Percentiles rank a stretch among this genome's conserved stretches.
Conservation (phyloP, 2,888 invertebrate species). For the Cartodere bifasciata region DNA sequence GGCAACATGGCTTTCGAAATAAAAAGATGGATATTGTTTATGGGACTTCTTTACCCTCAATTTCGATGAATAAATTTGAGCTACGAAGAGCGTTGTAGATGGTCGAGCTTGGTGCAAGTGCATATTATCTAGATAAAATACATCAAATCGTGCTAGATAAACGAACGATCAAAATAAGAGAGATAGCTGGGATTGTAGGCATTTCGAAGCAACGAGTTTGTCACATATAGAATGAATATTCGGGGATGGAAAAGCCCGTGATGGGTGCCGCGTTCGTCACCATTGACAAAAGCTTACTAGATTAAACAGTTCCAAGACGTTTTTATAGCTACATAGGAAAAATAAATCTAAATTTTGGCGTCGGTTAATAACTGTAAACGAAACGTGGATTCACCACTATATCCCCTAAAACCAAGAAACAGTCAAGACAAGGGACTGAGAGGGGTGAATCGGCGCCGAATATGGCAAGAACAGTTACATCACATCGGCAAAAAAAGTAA, state of each 20-base stretch:
- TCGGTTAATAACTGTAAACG: neutral
- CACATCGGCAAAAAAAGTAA: neutral
- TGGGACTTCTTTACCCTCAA: too few species aligned
- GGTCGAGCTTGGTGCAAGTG: too few species aligned
- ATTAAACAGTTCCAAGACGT: too few species aligned
- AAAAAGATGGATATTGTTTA: too few species aligned
- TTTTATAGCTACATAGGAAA: too few species aligned
- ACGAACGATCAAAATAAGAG: slow-evolving; percentile 22
- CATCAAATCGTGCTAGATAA: slow-evolving; percentile 19
- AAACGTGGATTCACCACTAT: neutral
- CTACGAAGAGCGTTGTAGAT: too few species aligned
- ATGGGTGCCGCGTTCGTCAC: slow-evolving; percentile 27
- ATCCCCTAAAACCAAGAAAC: neutral
- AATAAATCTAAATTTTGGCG: neutral
- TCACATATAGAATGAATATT: slow-evolving; percentile 21
- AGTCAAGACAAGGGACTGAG: neutral
- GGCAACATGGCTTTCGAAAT: too few species aligned
- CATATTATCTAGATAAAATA: too few species aligned
- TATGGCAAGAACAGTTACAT: neutral
- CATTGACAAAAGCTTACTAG: too few species aligned
- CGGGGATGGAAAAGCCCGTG: slow-evolving; percentile 21
- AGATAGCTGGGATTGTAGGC: slow-evolving; percentile 23
- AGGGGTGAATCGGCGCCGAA: slow-evolving; percentile 4
- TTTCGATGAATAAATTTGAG: too few species aligned
- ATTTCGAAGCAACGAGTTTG: slow-evolving; percentile 19